Percentiles rank a stretch among this genome's conserved stretches.
These are phyloP conservation scores for Gastrophryne carolinensis DNA, from an alignment of 2,797 vertebrate genomes.

Conservation along the genomic window DNA sequence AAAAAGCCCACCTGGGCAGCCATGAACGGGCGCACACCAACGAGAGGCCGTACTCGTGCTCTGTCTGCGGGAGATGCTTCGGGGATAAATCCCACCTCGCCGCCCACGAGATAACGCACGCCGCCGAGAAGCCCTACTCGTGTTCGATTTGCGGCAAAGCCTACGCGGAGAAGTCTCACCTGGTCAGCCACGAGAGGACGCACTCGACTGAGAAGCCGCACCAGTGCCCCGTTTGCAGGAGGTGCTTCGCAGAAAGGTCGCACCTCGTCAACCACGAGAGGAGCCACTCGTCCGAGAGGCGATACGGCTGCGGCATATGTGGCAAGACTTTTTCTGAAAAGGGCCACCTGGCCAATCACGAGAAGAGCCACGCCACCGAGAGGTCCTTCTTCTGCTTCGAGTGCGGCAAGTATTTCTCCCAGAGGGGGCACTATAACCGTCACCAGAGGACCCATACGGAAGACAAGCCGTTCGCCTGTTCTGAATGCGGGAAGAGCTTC, in stretches of 20 bases:
- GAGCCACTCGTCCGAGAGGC: background rate
- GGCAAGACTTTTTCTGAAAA: background rate
- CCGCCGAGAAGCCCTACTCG: background rate
- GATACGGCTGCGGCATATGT: background rate
- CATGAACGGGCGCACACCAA: background rate
- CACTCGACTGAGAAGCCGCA: background rate
- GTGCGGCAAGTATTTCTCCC: slow-evolving; percentile 9
- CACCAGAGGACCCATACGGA: background rate
- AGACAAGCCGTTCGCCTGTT: background rate
- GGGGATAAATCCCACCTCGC: background rate
- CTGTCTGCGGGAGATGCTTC: background rate
- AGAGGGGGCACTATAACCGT: background rate
- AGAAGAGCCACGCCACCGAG: background rate
- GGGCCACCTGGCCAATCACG: background rate
- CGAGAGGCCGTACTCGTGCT: background rate
- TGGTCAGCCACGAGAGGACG: slow-evolving; percentile 64
- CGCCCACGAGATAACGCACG: background rate
- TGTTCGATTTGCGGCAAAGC: background rate
- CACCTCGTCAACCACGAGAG: slow-evolving; percentile 1
- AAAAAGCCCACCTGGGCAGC: background rate
- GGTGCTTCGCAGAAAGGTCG: background rate
- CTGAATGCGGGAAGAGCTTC: slow-evolving; percentile 1
- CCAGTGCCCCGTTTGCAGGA: background rate
- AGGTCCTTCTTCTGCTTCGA: slow-evolving; percentile 1
- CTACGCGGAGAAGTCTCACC: background rate